Base-by-base conservation (phyloP, 1,140 invertebrate species). In the Penaeus indicus region DNA sequence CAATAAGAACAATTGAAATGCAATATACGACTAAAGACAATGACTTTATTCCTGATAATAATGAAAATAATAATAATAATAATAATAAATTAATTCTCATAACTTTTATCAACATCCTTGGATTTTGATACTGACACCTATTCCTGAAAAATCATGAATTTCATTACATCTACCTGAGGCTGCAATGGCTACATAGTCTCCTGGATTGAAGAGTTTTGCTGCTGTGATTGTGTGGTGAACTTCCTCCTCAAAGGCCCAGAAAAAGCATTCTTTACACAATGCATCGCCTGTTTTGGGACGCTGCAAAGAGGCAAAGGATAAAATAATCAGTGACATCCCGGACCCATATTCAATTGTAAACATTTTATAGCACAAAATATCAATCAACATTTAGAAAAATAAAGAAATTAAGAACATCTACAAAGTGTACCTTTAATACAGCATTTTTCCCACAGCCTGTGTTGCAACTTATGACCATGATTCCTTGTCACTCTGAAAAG, bases 211-310 rank as follows among this genome's bases (percentile, higher is more conserved):
- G 72, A 99, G 94, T 90, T 96, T 94, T n/a, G 95, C 96, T 92
- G 95, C 94, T 13, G 94, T 94, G 88, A 99, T 99, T 0, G 98
- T 99, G 92, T 97, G 95, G 93, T 99, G 98, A 91, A 99, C 96
- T 94, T 99, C 99, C 88, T 96, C 95, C 94, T 99, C 98, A 94
- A 99, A 99, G 3, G 96, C 97, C 92, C 94, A 95, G 92, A 96
- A 99, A 92, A 99, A 99, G 93, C 98, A 99, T 92, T 97, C 95
- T 93, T 98, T 99, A 92, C 98, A 99, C 27, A 99, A 93, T 0
- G 96, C 95, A 94, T 98, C 96, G 1, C 96, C 97, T 75, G 97
- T 98, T 95, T 97, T 97, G 0, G 97, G 97, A 38, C 97, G 94
- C 96, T 97, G 92, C 90, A 91, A 90, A 81, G 86, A 25, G 61